Conservation (phyloP, 2,113 vertebrate species). For the Paralichthys olivaceus region DNA sequence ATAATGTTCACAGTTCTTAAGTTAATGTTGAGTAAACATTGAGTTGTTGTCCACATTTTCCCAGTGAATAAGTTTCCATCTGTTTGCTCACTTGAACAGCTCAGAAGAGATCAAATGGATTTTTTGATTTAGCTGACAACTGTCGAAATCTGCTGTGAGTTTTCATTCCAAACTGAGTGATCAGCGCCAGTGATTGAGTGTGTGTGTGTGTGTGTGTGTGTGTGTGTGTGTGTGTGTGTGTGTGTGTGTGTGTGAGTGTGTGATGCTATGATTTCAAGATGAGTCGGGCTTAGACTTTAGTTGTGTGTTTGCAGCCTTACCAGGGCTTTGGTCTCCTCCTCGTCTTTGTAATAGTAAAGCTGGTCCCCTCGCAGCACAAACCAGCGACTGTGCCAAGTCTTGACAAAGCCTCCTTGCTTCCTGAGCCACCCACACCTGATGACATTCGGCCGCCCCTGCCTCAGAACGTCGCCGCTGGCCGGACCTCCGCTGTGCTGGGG, state of each 20-base stretch:
- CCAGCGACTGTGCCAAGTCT: conserved; percentile 98
- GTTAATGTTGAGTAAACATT: not conserved
- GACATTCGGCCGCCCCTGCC: conserved; percentile 75
- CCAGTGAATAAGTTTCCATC: too few species aligned
- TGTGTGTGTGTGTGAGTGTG: not conserved
- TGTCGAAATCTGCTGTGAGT: not conserved
- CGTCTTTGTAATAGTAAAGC: conserved; percentile 96
- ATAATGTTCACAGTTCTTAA: not conserved
- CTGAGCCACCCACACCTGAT: conserved; percentile 94
- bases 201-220: too few species aligned
- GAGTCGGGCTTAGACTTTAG: not conserved
- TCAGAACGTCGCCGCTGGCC: conserved; percentile 45
- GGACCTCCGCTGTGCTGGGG: conserved; percentile 69
- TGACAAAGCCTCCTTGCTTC: conserved; percentile 99
- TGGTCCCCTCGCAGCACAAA: conserved; percentile 96
- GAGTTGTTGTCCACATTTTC: not conserved
- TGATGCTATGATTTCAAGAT: not conserved
- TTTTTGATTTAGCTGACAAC: not conserved
- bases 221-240: not conserved
- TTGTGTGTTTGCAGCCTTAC: conserved; percentile 79
- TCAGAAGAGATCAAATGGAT: not conserved
- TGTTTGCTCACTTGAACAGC: not conserved
- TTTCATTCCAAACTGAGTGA: not conserved
- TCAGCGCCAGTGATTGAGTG: too few species aligned
- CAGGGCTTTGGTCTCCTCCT: conserved; percentile 96